Conservation (phyloP, 2,113 vertebrate genomes). For the Phyllostomus discolor region DNA sequence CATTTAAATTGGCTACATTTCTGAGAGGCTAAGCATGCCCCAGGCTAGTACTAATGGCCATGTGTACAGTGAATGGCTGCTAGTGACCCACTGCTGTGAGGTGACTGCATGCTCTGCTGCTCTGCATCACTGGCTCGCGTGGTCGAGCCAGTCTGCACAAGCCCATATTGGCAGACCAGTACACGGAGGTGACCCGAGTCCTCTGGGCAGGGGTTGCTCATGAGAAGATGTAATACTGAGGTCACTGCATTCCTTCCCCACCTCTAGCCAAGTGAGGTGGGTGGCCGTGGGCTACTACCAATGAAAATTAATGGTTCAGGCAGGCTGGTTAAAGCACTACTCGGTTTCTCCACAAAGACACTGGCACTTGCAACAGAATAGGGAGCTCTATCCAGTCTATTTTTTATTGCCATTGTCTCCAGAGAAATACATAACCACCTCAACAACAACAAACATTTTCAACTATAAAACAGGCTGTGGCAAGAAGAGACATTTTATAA, state of each 20-base stretch:
- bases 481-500: background rate
- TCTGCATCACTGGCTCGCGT: background rate
- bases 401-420: background rate
- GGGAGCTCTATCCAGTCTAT: background rate
- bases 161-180: background rate
- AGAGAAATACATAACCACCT: background rate
- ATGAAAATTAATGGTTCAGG: background rate
- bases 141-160: background rate
- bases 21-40: background rate
- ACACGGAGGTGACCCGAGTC: background rate
- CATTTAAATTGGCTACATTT: background rate
- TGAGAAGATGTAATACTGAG: background rate
- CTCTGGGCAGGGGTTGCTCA: background rate
- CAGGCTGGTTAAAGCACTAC: background rate
- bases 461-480: background rate
- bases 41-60: background rate
- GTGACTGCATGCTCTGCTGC: rapidly evolving
- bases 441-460: background rate
- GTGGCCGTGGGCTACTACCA: background rate
- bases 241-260: background rate
- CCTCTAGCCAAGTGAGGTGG: background rate
- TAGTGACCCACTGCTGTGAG: background rate
- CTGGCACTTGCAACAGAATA: background rate
- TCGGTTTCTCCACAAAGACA: background rate
- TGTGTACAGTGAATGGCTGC: background rate